These are phyloP conservation scores for Temnothorax nylanderi DNA, from an alignment of 1,140 invertebrate genomes.

Conservation along the genomic window DNA sequence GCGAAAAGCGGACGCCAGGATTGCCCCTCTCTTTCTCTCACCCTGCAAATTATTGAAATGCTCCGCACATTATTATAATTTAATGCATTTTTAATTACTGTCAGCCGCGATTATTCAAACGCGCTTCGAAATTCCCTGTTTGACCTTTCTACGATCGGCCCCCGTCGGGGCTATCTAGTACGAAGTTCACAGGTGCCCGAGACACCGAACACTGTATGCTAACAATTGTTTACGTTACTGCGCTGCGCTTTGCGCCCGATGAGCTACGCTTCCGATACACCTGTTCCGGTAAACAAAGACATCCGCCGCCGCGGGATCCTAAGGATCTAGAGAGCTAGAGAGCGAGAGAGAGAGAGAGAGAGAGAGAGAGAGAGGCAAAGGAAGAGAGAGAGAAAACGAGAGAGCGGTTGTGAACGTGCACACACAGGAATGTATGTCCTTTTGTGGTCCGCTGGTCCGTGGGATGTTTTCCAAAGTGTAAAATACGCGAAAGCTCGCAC, in stretches of 20 bases:
- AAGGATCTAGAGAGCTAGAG: slow-evolving; percentile 36
- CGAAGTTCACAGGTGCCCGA: slow-evolving; percentile 16
- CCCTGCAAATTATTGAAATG: slow-evolving; percentile 1
- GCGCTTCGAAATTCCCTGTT: not conserved
- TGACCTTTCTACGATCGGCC: not conserved
- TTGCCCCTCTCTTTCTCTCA: not conserved
- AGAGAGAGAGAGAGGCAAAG: not conserved
- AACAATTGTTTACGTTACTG: slow-evolving; percentile 49
- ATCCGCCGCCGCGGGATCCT: slow-evolving; percentile 43
- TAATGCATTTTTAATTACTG: slow-evolving; percentile 42
- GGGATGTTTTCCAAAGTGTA: slow-evolving; percentile 35
- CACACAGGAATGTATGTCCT: slow-evolving; percentile 7
- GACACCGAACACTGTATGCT: slow-evolving; percentile 18
- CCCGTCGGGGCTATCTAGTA: not conserved
- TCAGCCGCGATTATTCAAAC: not conserved
- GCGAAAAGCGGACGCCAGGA: not conserved
- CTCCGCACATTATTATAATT: slow-evolving; percentile 10
- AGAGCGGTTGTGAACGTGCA: not conserved
- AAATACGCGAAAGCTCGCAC: slow-evolving; percentile 44
- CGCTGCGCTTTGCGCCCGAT: slow-evolving; percentile 36
- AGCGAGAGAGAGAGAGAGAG: not conserved
- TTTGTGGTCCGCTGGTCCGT: not conserved
- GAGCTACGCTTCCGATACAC: slow-evolving; percentile 39
- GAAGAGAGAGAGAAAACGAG: slow-evolving; percentile 2
- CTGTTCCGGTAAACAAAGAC: slow-evolving; percentile 52